Evolutionary conservation across 1,140 invertebrate species (phyloP).

Genomic region (Caenorhabditis tropicalis): DNA sequence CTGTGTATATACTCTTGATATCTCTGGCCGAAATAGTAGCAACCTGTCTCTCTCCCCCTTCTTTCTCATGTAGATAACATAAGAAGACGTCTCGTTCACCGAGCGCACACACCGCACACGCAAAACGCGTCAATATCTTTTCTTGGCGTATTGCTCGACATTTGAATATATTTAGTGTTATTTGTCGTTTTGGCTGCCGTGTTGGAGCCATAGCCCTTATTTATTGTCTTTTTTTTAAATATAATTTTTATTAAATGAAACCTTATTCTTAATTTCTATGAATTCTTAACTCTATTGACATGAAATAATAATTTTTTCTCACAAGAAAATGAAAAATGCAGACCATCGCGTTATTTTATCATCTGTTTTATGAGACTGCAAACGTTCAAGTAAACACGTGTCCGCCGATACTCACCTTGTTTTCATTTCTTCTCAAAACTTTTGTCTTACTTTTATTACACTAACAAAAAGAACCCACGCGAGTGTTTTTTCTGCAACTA

Average conservation of each 20-base stretch:
- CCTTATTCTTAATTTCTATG: not conserved
- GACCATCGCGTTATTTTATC: not conserved
- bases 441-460: slow-evolving; percentile 23
- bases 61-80: too few species aligned
- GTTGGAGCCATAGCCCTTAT: not conserved
- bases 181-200: not conserved
- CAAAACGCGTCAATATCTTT: not conserved
- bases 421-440: slow-evolving; percentile 35
- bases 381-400: slow-evolving; percentile 19
- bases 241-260: not conserved
- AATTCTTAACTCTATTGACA: not conserved
- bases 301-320: not conserved
- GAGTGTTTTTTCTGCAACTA: not conserved
- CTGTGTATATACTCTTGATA: too few species aligned
- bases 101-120: not conserved
- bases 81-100: not conserved
- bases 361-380: not conserved
- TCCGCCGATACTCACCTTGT: not conserved
- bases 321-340: not conserved
- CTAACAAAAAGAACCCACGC: slow-evolving; percentile 20
- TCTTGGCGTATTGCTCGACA: not conserved
- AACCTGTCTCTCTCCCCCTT: too few species aligned
- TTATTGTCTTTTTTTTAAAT: not conserved
- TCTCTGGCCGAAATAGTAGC: too few species aligned
- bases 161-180: not conserved